Percentiles rank a stretch among this genome's conserved stretches.
Evolutionary conservation across 2,113 vertebrate genomes (phyloP).

Genomic region (Eurypyga helias): DNA sequence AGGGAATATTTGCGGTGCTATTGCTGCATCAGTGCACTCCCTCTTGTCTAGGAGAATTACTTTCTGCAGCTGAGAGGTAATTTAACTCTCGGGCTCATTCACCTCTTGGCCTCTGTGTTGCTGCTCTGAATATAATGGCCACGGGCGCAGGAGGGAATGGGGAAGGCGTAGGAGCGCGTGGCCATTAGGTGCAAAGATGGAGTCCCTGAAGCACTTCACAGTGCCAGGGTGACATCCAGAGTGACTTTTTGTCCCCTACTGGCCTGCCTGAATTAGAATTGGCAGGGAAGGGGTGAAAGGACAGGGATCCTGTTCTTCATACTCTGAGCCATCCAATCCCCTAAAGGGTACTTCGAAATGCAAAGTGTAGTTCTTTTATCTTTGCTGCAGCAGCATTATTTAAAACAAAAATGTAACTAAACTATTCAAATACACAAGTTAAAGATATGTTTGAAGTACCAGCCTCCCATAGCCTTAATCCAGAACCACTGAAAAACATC

Average conservation of each 20-base stretch:
- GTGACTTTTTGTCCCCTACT: not conserved
- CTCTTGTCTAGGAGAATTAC: slow-evolving; percentile 57
- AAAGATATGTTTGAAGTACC: not conserved
- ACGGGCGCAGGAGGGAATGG: fast-evolving
- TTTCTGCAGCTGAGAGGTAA: slow-evolving; percentile 29
- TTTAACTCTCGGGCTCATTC: slow-evolving; percentile 38
- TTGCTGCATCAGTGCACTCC: not conserved
- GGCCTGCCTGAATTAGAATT: not conserved
- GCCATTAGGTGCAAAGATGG: not conserved
- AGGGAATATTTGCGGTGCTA: not conserved
- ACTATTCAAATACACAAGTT: not conserved
- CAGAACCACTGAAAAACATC: not conserved
- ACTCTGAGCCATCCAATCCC: not conserved
- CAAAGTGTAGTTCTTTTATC: not conserved
- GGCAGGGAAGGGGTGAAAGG: not conserved
- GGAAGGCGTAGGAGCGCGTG: not conserved
- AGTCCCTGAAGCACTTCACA: not conserved
- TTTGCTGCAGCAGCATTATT: not conserved
- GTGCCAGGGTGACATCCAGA: not conserved
- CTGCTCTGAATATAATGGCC: slow-evolving; percentile 29
- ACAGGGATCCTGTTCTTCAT: not conserved
- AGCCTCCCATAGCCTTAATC: not conserved
- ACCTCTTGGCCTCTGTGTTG: slow-evolving; percentile 41
- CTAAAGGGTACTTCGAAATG: slow-evolving; percentile 4
- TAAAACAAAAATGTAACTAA: not conserved